phyloP scores from a whole-genome alignment of 2,797 vertebrate genomes.

The Morus bassanus region DNA sequence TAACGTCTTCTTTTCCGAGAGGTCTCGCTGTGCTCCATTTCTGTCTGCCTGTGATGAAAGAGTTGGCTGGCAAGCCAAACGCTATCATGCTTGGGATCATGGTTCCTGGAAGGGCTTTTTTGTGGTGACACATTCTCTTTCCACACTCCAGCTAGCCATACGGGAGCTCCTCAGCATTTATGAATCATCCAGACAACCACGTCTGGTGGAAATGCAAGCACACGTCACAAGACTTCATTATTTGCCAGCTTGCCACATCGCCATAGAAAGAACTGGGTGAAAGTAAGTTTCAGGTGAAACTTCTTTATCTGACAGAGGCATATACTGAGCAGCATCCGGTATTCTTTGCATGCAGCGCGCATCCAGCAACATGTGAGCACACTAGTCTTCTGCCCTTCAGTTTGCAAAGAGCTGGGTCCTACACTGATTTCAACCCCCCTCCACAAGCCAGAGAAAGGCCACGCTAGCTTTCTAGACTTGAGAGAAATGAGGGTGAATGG shows the following conservation, averaged over 20 bases:
- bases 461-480: neutral
- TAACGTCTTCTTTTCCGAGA: neutral
- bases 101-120: neutral
- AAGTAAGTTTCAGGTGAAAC: neutral
- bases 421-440: neutral
- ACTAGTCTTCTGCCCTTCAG: neutral
- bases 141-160: neutral
- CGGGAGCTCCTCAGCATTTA: neutral
- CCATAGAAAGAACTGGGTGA: neutral
- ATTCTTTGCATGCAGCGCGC: neutral
- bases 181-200: neutral
- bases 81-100: neutral
- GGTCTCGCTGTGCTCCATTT: neutral
- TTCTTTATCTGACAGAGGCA: neutral
- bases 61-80: neutral
- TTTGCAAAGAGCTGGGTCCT: neutral
- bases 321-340: neutral
- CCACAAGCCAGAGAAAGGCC: neutral
- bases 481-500: neutral
- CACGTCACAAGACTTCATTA: neutral
- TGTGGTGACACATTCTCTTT: neutral
- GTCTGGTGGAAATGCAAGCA: neutral
- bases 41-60: neutral
- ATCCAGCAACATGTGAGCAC: neutral
- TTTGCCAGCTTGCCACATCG: neutral